Conservation (phyloP, 2,888 invertebrate species). For the Tenthredo distinguenda region DNA sequence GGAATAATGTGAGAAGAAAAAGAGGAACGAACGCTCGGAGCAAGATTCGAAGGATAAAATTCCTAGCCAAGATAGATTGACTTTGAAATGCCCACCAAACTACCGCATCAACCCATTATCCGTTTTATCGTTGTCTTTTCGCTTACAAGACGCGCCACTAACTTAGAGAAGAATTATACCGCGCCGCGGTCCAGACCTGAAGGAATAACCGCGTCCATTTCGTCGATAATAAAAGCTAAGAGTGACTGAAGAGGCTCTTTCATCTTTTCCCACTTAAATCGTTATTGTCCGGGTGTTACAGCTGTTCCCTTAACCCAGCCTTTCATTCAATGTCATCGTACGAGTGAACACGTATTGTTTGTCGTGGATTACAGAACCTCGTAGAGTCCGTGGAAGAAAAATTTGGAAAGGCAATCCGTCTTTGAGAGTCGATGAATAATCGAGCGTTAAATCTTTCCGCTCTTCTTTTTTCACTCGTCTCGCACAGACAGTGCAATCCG, state of each 20-base stretch:
- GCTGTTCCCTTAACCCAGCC: conserved; percentile 9
- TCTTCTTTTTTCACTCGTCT: neutral
- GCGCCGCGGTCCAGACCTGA: neutral
- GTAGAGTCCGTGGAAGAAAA: neutral
- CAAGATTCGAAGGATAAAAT: conserved; percentile 29
- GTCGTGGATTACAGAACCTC: neutral
- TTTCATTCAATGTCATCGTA: neutral
- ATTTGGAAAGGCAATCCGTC: neutral
- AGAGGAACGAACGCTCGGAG: neutral
- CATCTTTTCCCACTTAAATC: conserved; percentile 39
- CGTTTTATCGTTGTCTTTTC: conserved; percentile 46
- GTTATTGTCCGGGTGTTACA: conserved; percentile 46
- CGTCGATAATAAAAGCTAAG: conserved; percentile 40
- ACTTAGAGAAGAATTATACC: neutral
- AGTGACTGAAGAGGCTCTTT: conserved; percentile 37
- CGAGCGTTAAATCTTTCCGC: neutral
- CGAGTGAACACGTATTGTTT: neutral
- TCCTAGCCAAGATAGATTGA: conserved; percentile 20
- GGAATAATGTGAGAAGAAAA: neutral
- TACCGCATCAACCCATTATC: conserved; percentile 43
- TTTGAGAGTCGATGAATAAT: conserved; percentile 8
- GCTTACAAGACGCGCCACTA: conserved; percentile 20
- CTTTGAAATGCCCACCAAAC: conserved; percentile 35
- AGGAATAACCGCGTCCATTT: conserved; percentile 27
- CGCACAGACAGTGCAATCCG: conserved; percentile 11